These are phyloP conservation scores for Lumbricus terrestris DNA, from an alignment of 2,888 invertebrate genomes.

Conservation along the genomic window DNA sequence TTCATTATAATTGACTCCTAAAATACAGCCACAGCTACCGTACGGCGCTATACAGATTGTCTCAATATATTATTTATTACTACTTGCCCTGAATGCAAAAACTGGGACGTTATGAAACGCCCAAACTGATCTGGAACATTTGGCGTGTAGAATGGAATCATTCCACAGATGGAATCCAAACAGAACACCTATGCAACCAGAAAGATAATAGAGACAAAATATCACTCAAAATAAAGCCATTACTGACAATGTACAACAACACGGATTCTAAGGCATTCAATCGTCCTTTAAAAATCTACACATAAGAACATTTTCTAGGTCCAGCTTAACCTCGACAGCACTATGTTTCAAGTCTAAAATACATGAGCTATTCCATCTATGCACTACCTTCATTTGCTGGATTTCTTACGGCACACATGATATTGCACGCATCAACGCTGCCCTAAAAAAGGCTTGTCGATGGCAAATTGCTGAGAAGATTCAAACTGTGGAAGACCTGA, in stretches of 20 bases:
- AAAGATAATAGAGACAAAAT: neutral
- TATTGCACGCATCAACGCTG: too few relatives aligned
- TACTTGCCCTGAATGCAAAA: constrained; percentile 87
- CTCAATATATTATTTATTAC: too few relatives aligned
- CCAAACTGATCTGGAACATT: constrained; percentile 96
- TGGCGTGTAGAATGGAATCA: constrained; percentile 82
- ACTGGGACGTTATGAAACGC: constrained; percentile 90
- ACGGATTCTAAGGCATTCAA: neutral
- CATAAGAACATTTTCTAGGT: neutral
- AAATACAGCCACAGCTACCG: neutral
- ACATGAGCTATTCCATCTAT: too few relatives aligned
- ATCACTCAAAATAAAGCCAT: neutral
- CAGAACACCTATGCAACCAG: constrained; percentile 79
- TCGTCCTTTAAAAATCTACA: neutral
- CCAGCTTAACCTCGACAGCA: too few relatives aligned
- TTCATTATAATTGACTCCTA: neutral
- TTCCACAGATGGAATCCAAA: constrained; percentile 82
- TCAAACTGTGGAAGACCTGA: too few relatives aligned
- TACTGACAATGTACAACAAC: neutral
- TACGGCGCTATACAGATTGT: too few relatives aligned
- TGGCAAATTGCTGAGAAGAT: too few relatives aligned
- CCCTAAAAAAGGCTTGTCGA: too few relatives aligned
- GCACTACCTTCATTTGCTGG: too few relatives aligned
- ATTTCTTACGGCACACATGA: too few relatives aligned
- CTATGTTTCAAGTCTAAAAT: too few relatives aligned